Conservation (phyloP, 2,797 vertebrate genomes). For the Toxotes lorentzi region DNA sequence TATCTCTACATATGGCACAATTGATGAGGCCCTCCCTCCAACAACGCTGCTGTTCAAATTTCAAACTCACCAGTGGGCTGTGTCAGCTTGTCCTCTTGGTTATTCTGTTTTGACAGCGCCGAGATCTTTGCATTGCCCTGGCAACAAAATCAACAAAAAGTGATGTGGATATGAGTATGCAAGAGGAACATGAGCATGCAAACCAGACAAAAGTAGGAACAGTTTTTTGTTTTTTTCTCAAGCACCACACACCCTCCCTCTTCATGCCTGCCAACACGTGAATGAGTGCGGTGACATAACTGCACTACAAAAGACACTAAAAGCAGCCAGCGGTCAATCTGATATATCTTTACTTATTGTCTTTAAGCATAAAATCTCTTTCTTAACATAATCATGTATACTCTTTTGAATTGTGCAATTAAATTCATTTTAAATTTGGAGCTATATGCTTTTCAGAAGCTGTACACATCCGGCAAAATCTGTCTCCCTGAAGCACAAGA, state of each 20-base stretch:
- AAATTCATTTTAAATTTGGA: background rate
- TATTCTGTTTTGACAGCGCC: conserved; percentile 71
- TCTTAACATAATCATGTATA: background rate
- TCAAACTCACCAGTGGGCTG: conserved; percentile 91
- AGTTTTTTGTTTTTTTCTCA: background rate
- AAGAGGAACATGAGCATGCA: conserved; percentile 47
- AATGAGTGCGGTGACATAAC: background rate
- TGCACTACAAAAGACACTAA: background rate
- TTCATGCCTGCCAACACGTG: conserved; percentile 32
- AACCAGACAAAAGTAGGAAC: conserved; percentile 23
- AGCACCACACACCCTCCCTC: conserved; percentile 8
- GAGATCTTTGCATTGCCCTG: conserved; percentile 87
- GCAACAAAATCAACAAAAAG: conserved; percentile 76
- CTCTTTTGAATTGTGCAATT: background rate
- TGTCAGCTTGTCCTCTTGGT: conserved; percentile 80
- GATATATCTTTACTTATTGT: background rate
- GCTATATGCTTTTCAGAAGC: background rate
- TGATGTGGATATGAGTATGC: conserved; percentile 44
- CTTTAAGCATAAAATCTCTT: background rate
- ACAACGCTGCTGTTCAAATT: conserved; percentile 29
- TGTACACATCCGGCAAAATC: background rate
- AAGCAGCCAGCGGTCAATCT: background rate
- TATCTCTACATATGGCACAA: conserved; percentile 20
- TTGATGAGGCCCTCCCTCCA: conserved; percentile 26
- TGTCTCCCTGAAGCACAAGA: background rate